Percentiles rank a stretch among this genome's conserved stretches.
Evolutionary conservation across 2,113 vertebrate genomes (phyloP).

Genomic region (Otolemur garnettii): DNA sequence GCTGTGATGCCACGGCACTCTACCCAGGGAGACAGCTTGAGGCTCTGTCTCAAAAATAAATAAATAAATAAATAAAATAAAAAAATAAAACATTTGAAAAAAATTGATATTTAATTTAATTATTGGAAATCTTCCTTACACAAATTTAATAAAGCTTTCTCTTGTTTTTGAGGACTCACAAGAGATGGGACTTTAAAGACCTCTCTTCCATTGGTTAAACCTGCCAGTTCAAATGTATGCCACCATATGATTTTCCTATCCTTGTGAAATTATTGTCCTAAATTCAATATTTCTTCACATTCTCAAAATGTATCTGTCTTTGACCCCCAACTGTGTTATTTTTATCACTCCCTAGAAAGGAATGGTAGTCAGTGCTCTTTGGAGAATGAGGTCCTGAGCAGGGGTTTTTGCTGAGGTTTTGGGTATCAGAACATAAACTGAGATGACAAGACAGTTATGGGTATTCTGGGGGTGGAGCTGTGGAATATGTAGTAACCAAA

Average conservation of each 20-base stretch:
- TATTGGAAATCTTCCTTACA: conserved; percentile 12
- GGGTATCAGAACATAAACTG: not conserved
- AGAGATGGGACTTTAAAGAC: not conserved
- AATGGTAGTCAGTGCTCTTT: not conserved
- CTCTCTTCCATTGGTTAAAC: not conserved
- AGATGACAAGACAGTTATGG: conserved; percentile 26
- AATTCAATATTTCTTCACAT: conserved; percentile 44
- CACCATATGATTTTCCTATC: not conserved
- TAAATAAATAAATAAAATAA: no score
- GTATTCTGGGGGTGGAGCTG: not conserved
- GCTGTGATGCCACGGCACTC: no score
- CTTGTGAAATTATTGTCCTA: not conserved
- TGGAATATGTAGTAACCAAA: not conserved
- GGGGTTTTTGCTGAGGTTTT: not conserved
- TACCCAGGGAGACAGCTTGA: no score
- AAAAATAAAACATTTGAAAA: no score
- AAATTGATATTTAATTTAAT: not conserved
- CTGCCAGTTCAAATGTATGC: conserved; percentile 5
- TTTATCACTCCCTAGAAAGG: not conserved
- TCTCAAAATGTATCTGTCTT: not conserved
- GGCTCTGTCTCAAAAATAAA: no score
- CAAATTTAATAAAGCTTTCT: not conserved
- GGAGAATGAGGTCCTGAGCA: not conserved
- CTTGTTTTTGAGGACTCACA: not conserved
- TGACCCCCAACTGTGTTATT: not conserved